Conservation (phyloP, 2,797 vertebrate species). For the Onychomys torridus region DNA sequence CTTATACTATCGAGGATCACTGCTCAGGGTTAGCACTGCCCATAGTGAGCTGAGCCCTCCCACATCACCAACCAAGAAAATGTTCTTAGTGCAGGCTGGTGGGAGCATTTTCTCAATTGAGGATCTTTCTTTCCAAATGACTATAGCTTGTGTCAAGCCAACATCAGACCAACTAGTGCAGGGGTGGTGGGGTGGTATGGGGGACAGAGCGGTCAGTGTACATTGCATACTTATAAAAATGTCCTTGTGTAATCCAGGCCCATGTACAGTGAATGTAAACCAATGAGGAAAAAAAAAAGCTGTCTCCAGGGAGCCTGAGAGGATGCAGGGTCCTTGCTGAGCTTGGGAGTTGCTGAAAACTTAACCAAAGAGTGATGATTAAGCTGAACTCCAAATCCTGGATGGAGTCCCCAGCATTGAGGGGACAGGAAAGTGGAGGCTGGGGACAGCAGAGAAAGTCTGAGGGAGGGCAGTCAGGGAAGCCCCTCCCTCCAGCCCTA, state of each 20-base stretch:
- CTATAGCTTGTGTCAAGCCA: not conserved
- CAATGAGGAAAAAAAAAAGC: no score
- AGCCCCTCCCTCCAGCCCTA: accelerated
- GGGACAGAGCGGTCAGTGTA: not conserved
- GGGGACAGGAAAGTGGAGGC: not conserved
- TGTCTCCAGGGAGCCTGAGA: not conserved
- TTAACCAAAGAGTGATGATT: no score
- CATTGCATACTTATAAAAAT: not conserved
- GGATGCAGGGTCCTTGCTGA: no score
- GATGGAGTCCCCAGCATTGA: not conserved
- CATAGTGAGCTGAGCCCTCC: no score
- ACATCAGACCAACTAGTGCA: not conserved
- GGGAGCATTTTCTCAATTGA: not conserved
- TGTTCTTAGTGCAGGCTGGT: not conserved
- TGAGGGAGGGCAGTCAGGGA: accelerated
- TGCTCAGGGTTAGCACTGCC: not conserved
- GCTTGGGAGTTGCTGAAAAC: not conserved
- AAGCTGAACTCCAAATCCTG: not conserved
- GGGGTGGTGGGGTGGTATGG: not conserved
- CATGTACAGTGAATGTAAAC: not conserved
- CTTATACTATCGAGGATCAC: not conserved
- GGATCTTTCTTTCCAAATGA: not conserved
- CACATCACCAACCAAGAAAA: no score
- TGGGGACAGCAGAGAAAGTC: not conserved
- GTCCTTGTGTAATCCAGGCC: not conserved